Evolutionary conservation across 1,140 invertebrate genomes (phyloP).

Genomic region (Euwallacea similis): DNA sequence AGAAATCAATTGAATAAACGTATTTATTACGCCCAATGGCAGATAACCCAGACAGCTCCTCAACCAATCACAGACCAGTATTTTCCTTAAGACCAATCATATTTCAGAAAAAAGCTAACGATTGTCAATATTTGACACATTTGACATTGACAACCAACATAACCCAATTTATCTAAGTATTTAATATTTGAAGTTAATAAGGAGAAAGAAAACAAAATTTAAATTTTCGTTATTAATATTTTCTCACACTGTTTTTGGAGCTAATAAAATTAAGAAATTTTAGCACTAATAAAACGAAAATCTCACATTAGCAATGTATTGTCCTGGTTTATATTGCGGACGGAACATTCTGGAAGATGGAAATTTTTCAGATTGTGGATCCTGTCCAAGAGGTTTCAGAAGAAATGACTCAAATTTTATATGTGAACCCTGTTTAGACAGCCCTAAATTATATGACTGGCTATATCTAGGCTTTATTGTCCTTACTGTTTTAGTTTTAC

Average conservation of each 20-base stretch:
- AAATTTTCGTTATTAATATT: too few relatives aligned
- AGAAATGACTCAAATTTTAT: constrained; percentile 64
- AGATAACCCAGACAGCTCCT: too few relatives aligned
- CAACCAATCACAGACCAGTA: too few relatives aligned
- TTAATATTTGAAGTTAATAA: too few relatives aligned
- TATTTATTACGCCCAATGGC: too few relatives aligned
- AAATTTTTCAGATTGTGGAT: constrained; percentile 76
- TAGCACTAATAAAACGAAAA: neutral
- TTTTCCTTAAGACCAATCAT: too few relatives aligned
- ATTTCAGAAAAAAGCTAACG: constrained; percentile 12
- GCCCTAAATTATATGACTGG: constrained; percentile 87
- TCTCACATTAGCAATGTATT: constrained; percentile 50
- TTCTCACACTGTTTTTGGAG: too few relatives aligned
- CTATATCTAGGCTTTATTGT: constrained; percentile 93
- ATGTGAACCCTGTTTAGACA: constrained; percentile 77
- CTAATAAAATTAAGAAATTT: too few relatives aligned
- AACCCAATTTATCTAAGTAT: too few relatives aligned
- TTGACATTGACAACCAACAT: too few relatives aligned
- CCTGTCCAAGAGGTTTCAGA: constrained; percentile 81
- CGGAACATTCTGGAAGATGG: constrained; percentile 65
- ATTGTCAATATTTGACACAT: constrained; percentile 16
- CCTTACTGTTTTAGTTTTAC: constrained; percentile 78
- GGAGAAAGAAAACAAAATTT: too few relatives aligned
- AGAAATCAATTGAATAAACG: too few relatives aligned
- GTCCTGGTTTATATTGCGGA: constrained; percentile 88